Evolutionary conservation across 37 sponge, comb jelly and placozoan genomes (phyloP).

Genomic region (Agelas oroides): DNA sequence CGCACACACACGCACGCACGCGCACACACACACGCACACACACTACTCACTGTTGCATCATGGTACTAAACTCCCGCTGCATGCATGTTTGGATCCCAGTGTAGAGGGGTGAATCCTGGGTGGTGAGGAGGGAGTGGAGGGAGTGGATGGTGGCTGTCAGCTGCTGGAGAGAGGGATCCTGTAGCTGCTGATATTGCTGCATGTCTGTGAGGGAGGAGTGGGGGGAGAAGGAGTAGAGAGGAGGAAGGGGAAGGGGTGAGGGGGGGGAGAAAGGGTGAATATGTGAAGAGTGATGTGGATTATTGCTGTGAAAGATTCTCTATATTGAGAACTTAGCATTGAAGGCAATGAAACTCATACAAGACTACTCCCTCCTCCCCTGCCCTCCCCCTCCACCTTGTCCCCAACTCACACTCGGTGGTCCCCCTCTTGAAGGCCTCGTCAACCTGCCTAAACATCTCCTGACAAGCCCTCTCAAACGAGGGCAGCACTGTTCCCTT

Average conservation of each 20-base stretch:
- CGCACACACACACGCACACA: too few relatives aligned
- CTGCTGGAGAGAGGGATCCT: conserved; percentile 49
- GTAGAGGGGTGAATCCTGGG: conserved; percentile 30
- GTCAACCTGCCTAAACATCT: conserved; percentile 85
- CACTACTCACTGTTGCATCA: conserved; percentile 36
- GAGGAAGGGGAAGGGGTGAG: neutral
- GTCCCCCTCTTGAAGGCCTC: conserved; percentile 76
- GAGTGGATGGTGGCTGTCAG: conserved; percentile 23
- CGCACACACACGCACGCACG: too few relatives aligned
- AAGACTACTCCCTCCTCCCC: too few relatives aligned
- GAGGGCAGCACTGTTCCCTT: conserved; percentile 44
- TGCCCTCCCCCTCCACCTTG: too few relatives aligned
- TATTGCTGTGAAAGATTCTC: too few relatives aligned
- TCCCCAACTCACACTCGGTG: conserved; percentile 71
- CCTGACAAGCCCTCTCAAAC: conserved; percentile 75
- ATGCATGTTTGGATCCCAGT: conserved; percentile 26
- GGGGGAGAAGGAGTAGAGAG: neutral
- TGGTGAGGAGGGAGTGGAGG: conserved; percentile 28
- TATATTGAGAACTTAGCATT: too few relatives aligned
- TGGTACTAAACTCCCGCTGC: conserved; percentile 22
- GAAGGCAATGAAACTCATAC: too few relatives aligned
- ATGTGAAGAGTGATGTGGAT: neutral
- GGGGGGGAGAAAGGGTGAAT: neutral
- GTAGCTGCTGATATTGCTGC: conserved; percentile 52
- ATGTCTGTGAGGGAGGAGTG: conserved; percentile 40